Evolutionary conservation across 1,140 invertebrate species (phyloP), one percentile per base, ranked within the genome.

Genomic region (Lepeophtheirus salmonis): DNA sequence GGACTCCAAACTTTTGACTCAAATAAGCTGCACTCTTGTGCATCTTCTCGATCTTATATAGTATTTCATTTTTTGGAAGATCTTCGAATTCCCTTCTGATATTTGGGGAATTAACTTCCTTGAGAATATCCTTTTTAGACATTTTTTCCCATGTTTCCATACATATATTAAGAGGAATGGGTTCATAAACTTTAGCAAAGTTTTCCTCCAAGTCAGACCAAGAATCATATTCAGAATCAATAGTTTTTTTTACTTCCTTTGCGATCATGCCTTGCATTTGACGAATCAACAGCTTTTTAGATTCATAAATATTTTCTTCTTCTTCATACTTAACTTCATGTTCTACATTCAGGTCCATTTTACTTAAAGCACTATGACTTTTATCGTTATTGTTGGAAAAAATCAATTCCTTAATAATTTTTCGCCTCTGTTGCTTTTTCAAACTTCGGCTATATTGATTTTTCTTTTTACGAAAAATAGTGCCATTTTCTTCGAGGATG

Each of bases 181-280:
- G 68, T 58, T 69, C 66, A 55, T 68, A 69, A 6, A 67, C 63
- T 22, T 60, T 53, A 20, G 67, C 62, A 61, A 69, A 69, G 48
- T 66, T 67, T 58, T 69, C 65, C 53, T 69, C 68, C 10, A 67
- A 55, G 23, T 67, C 67, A 3, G 60, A 54, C 67, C 67, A 68
- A 2, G 67, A 68, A 50, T 68, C 67, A 25, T 62, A 64, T 14
- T 66, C 67, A 10, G 64, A 65, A 14, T 23, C 56, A 12, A 41
- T 30, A 6, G 24, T 50, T 2, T 18, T n/a, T 21, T 62, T 16
- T 17, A 54, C 51, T 14, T 64, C 16, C 21, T 57, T 51, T 25
- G 60, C 50, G 26, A n/a, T 23, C 51, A 48, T 60, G 17, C 41
- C 54, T 16, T 48, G 24, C 51, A 67, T 30, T 52, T 67, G 64